A percentile compares a stretch with the other conserved stretches of the same genome.
phyloP scores from a whole-genome alignment of 2,113 vertebrate species.

The Hiodon tergisus region DNA sequence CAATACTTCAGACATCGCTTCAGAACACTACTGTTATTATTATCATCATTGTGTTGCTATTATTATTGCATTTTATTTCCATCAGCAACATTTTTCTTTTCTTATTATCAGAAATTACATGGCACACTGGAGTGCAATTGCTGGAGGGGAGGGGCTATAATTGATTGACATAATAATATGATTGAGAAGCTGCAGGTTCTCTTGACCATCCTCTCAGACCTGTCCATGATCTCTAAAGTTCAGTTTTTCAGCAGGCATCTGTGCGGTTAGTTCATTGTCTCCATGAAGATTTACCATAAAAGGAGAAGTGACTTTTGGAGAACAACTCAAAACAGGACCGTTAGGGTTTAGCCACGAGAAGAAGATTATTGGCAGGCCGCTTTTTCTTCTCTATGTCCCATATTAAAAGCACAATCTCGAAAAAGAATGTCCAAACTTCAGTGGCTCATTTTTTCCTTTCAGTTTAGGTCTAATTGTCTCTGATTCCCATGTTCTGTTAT shows the following conservation, averaged over 20 bases:
- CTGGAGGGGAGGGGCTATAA: constrained; percentile 39
- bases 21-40: no score
- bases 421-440: constrained; percentile 69
- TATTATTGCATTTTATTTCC: no score
- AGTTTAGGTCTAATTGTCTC: constrained; percentile 64
- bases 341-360: constrained; percentile 46
- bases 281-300: not conserved
- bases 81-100: no score
- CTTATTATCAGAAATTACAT: no score
- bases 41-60: no score
- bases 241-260: not conserved
- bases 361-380: constrained; percentile 53
- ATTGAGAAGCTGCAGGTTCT: constrained; percentile 37
- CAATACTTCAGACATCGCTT: no score
- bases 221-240: not conserved
- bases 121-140: no score
- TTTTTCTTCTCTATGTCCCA: constrained; percentile 51
- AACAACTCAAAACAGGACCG: constrained; percentile 44
- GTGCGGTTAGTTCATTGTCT: not conserved
- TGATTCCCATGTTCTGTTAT: constrained; percentile 68
- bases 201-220: not conserved
- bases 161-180: not conserved
- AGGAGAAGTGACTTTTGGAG: constrained; percentile 35
- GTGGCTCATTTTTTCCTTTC: constrained; percentile 33
- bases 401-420: constrained; percentile 60